Base-by-base conservation (phyloP, 2,797 vertebrate genomes). In the Manis javanica region DNA sequence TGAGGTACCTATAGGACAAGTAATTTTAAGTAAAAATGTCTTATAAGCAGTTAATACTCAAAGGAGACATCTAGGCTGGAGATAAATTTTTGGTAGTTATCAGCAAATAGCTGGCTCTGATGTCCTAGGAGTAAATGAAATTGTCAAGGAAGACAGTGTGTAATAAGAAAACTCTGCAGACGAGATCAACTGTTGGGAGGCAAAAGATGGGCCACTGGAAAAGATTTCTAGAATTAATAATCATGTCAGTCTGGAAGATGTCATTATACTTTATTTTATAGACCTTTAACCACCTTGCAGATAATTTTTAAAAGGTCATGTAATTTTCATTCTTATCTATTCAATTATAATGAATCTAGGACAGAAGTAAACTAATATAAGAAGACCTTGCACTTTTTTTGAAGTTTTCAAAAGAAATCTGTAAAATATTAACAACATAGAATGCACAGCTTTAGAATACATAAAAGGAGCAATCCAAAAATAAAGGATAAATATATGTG, bases 291-390 rank as follows among this genome's bases (percentile, higher is more conserved):
- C 3, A 39, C 1, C 57, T 71, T 66, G 5, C 18, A 72, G 5
- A 61, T 66, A 68, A 84, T 55, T 79, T 39, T 29, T 79, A 49
- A 86, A 23, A 19, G 23, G 19, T 24, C 9, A 68, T n/a, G 29
- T 2, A 51, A 63, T 81, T 89, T 82, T 51, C 29, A 42, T 68
- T 95, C 24, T 93, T 69, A 74, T 37, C 5, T 91, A 18, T 42
- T 66, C 37, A 63, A 68, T 88, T 59, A 63, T 53, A 90, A 59
- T 34, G 26, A 72, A 74, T 46, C 26, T 61, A 88, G 34, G 64
- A 53, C 53, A 82, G 29, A 91, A 94, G 82, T 89, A 66, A 93
- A 66, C 8, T 79, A 82, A 71, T 66, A 53, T 59, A 71, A 81
- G 77, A 75, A 74, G 34, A 61, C 18, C 13, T 66, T 64, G 6